Percentiles rank a stretch among this genome's conserved stretches.
phyloP scores from a whole-genome alignment of 2,113 vertebrate genomes.

The Protobothrops flavoviridis region DNA sequence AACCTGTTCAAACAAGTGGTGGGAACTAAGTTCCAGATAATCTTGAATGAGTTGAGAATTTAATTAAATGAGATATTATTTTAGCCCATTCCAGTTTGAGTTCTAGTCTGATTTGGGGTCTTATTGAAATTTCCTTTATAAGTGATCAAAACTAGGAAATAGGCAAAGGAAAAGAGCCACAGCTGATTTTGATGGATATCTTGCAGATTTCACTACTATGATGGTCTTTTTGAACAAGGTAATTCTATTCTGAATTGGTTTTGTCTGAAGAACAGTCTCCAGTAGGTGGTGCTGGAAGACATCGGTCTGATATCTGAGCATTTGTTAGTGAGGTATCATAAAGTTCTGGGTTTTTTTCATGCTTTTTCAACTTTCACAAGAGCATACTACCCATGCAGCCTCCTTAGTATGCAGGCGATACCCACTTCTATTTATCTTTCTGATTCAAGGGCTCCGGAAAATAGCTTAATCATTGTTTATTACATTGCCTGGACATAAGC shows the following conservation, averaged over 20 bases:
- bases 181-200: not conserved
- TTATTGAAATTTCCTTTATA: not conserved
- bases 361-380: not conserved
- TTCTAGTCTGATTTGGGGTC: not conserved
- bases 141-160: not conserved
- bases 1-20: not conserved
- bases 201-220: not conserved
- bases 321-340: not conserved
- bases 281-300: not conserved
- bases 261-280: not conserved
- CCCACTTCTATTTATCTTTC: not conserved
- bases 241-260: not conserved
- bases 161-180: not conserved
- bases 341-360: not conserved
- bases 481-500: not conserved
- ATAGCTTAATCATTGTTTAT: not conserved
- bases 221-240: not conserved
- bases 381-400: not conserved
- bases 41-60: not conserved
- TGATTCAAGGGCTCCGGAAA: not conserved
- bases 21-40: not conserved
- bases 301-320: not conserved
- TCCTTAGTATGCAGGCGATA: not conserved
- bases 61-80: not conserved
- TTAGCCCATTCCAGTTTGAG: not conserved